A percentile compares a stretch with the other conserved stretches of the same genome.
These are phyloP conservation scores for Cranoglanis bouderius DNA, from an alignment of 2,113 vertebrate genomes.

Conservation along the genomic window DNA sequence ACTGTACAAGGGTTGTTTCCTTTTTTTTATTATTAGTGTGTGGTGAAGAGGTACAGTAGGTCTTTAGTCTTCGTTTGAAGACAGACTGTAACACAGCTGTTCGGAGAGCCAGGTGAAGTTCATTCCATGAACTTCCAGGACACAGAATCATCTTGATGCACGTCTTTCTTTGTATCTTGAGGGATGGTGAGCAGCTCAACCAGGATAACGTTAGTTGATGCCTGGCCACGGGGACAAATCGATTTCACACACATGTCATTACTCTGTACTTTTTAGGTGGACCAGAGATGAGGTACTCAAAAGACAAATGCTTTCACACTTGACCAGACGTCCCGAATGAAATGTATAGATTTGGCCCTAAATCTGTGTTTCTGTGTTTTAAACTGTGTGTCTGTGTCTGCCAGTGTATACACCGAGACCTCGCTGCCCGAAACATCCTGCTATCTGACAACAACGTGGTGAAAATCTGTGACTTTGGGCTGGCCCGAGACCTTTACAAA, in stretches of 20 bases:
- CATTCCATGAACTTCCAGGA: too few relatives aligned
- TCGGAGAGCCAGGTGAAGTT: not conserved
- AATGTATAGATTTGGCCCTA: not conserved
- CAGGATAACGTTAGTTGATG: not conserved
- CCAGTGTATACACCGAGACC: constrained; percentile 93
- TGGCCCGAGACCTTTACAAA: constrained; percentile 94
- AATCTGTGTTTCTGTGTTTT: not conserved
- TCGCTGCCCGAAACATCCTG: constrained; percentile 92
- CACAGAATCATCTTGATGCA: not conserved
- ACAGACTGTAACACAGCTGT: not conserved
- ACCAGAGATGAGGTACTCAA: not conserved
- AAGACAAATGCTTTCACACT: not conserved
- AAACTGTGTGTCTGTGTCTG: not conserved
- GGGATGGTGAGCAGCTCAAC: not conserved
- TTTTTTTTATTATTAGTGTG: not conserved
- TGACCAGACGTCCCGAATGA: not conserved
- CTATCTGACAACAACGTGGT: constrained; percentile 94
- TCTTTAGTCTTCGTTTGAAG: not conserved
- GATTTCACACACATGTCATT: not conserved
- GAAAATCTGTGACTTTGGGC: constrained; percentile 96
- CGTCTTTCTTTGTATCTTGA: not conserved
- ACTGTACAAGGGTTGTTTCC: not conserved
- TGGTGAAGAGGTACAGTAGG: not conserved
- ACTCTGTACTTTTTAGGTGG: not conserved
- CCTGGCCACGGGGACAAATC: not conserved